Base-by-base conservation (phyloP, 64 coral and sea anemone genomes). In the Orbicella faveolata region DNA sequence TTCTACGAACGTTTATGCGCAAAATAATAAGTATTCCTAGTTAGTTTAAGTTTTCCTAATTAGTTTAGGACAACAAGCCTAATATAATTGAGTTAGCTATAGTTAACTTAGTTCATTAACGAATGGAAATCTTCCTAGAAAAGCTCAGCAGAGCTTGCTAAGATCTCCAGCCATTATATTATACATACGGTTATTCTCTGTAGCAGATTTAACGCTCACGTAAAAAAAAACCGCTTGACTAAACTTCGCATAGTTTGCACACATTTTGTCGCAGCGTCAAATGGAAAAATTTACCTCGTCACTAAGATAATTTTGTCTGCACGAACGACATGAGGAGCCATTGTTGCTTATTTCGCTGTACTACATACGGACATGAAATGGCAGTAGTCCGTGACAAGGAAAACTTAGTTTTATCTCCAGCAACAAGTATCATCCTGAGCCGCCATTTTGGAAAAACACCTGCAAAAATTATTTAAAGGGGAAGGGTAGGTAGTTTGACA, bases 361-460 rank as follows among this genome's bases (percentile, higher is more conserved):
- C 4, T 26, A 70, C 67, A 70, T 70, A 26, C n/a, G 12, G 55
- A 59, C 1, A 8, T 11, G 11, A 26, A 5, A 70, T 26, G 21
- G 25, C 21, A 70, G 9, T 8, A 70, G 67, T 26, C 67, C 21
- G 36, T 54, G 81, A 34, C 39, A 77, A 1, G 75, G 8, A 41
- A 37, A 35, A 52, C 44, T 25, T 36, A 0, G 14, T 35, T 37
- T 16, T 53, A 2, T 34, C 19, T 73, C 34, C 9, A 73, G 25
- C 25, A 69, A 69, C 25, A 9, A 4, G 20, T 23, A 9, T 3
- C 9, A 23, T 69, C 3, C n/a, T 0, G 21, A 70, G 67, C 67
- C 79, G 79, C 89, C 89, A 90, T 90, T 83, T 83, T 83, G 34
- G 4, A 52, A 26, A 57, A 52, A 37, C 26, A 59, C 18, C 15